phyloP scores from a whole-genome alignment of 1,140 invertebrate species.

The Trichonephila inaurata region DNA sequence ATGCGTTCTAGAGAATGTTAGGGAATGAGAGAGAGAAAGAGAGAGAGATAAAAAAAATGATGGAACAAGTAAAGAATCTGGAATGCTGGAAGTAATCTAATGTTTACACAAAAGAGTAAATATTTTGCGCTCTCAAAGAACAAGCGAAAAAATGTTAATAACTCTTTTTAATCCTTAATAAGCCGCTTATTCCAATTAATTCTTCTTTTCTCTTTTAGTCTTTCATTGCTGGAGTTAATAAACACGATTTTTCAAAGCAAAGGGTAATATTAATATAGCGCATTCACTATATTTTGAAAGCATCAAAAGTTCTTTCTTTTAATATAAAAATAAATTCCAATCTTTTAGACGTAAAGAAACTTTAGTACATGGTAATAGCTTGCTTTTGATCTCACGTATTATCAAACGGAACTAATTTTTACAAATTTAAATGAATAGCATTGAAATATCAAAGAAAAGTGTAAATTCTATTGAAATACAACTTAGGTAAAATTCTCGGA shows the following conservation, averaged over 20 bases:
- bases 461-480: too few relatives aligned
- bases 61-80: neutral
- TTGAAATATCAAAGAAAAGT: too few relatives aligned
- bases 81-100: slow-evolving; percentile 18
- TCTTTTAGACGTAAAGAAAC: too few relatives aligned
- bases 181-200: slow-evolving; percentile 44
- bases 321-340: too few relatives aligned
- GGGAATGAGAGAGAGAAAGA: neutral
- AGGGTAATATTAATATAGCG: neutral
- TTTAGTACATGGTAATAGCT: too few relatives aligned
- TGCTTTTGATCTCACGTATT: too few relatives aligned
- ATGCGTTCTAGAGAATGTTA: neutral
- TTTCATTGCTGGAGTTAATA: neutral
- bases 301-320: too few relatives aligned
- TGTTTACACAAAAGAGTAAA: slow-evolving; percentile 41
- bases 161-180: slow-evolving; percentile 40
- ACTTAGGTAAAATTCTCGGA: too few relatives aligned
- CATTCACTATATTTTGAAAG: neutral
- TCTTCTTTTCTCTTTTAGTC: neutral
- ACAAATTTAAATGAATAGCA: too few relatives aligned
- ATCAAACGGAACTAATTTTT: too few relatives aligned
- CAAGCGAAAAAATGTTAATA: slow-evolving; percentile 14
- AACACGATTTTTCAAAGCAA: neutral
- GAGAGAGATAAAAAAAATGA: neutral
- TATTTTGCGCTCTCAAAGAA: neutral